Evolutionary conservation across 2,797 vertebrate species (phyloP).

Genomic region (Zalophus californianus): DNA sequence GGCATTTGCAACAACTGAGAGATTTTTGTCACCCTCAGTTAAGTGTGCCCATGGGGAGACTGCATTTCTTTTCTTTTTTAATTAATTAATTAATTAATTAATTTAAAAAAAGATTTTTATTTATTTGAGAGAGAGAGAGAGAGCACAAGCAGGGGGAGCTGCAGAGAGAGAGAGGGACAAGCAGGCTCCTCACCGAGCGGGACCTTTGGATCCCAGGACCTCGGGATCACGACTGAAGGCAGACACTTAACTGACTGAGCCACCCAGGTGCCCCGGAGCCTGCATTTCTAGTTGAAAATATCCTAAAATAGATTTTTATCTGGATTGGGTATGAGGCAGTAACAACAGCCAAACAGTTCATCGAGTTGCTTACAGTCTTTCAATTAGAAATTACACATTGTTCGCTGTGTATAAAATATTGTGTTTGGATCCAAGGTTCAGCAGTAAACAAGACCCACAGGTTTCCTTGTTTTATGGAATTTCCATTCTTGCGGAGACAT

Average conservation of each 20-base stretch:
- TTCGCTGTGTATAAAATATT: not conserved
- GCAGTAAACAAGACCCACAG: not conserved
- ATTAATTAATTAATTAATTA: not conserved
- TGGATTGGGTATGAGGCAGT: not conserved
- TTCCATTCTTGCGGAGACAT: not conserved
- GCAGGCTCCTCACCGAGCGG: not conserved
- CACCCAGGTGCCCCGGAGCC: not conserved
- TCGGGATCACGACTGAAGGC: not conserved
- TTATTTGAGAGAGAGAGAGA: not conserved
- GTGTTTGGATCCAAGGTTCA: not conserved
- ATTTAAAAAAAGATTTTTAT: not conserved
- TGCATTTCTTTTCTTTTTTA: not conserved
- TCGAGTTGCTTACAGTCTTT: not conserved
- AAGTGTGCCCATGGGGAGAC: not conserved
- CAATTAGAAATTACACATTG: not conserved
- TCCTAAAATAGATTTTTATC: conserved; percentile 11
- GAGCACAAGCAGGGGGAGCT: not conserved
- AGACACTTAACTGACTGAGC: not conserved
- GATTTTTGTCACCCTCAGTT: not conserved
- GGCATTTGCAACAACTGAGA: not conserved
- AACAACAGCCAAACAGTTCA: not conserved
- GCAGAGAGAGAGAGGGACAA: not conserved
- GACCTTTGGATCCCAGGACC: not conserved
- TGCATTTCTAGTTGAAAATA: conserved; percentile 41
- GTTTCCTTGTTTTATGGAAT: not conserved